Percentiles rank a stretch among this genome's conserved stretches.
These are phyloP conservation scores for Dromococcyx pavoninus DNA, from an alignment of 2,797 vertebrate species.

Conservation along the genomic window DNA sequence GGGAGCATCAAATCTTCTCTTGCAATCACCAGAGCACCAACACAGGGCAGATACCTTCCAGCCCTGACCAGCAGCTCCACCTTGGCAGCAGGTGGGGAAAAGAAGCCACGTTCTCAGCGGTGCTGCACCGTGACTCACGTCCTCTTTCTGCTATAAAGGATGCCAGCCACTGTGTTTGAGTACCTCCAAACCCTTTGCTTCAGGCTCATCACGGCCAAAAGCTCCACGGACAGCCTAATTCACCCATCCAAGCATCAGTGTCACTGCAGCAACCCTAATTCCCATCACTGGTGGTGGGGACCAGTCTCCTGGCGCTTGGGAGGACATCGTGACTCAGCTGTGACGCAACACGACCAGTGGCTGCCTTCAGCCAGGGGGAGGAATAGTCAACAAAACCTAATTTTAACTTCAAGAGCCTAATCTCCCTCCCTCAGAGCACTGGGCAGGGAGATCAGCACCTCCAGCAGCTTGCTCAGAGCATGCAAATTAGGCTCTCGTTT, in stretches of 20 bases:
- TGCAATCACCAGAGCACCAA: background rate
- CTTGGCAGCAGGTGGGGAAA: background rate
- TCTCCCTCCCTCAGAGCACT: slow-evolving; percentile 33
- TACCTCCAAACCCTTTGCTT: background rate
- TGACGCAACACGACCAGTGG: background rate
- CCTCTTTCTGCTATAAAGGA: background rate
- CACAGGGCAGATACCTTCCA: rapidly evolving
- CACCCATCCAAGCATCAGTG: background rate
- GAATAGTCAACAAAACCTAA: slow-evolving; percentile 34
- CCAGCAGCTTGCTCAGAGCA: background rate
- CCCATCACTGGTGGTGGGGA: background rate
- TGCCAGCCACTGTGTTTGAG: background rate
- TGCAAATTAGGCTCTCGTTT: background rate
- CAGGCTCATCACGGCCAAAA: background rate
- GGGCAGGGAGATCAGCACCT: slow-evolving; percentile 44
- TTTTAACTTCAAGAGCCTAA: slow-evolving; percentile 42
- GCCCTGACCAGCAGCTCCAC: background rate
- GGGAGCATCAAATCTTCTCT: background rate
- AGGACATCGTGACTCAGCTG: background rate
- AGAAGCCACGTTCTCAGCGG: background rate
- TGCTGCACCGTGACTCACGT: background rate
- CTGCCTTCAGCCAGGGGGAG: slow-evolving; percentile 25
- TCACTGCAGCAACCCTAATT: background rate
- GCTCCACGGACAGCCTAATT: background rate
- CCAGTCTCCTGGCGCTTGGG: background rate